phyloP scores from a whole-genome alignment of 2,888 invertebrate genomes.

The Trichogramma evanescens region DNA sequence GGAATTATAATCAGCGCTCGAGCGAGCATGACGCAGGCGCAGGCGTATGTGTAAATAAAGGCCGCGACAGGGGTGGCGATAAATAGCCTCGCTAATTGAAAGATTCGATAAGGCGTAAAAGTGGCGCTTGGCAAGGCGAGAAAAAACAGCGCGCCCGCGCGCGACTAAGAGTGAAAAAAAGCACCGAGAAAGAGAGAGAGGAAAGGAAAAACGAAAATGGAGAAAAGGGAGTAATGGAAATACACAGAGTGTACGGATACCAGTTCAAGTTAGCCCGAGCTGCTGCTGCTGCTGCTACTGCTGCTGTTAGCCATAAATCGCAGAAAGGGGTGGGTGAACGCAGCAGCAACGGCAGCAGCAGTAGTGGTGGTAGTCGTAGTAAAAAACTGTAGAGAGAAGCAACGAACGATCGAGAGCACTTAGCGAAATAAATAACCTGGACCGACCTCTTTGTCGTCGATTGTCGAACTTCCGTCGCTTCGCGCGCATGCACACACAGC shows the following conservation, averaged over 20 bases:
- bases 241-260: slow-evolving; percentile 1
- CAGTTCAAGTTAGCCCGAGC: neutral
- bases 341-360: neutral
- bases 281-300: too few relatives aligned
- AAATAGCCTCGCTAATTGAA: too few relatives aligned
- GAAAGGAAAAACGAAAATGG: neutral
- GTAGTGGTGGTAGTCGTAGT: slow-evolving; percentile 6
- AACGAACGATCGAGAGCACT: slow-evolving; percentile 40
- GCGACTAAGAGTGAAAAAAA: too few relatives aligned
- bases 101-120: too few relatives aligned
- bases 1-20: too few relatives aligned
- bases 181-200: neutral
- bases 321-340: slow-evolving; percentile 1
- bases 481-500: slow-evolving; percentile 1
- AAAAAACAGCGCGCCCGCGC: too few relatives aligned
- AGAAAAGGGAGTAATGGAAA: slow-evolving; percentile 6
- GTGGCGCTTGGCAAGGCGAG: too few relatives aligned
- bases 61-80: too few relatives aligned
- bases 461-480: slow-evolving; percentile 37
- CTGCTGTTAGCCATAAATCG: slow-evolving; percentile 28
- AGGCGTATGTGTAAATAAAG: too few relatives aligned
- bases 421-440: slow-evolving; percentile 42
- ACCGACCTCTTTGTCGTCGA: slow-evolving; percentile 42
- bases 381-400: slow-evolving; percentile 32
- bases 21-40: too few relatives aligned